Conservation (phyloP, 2,888 invertebrate genomes). For the Polydrusus pterygomalis region DNA sequence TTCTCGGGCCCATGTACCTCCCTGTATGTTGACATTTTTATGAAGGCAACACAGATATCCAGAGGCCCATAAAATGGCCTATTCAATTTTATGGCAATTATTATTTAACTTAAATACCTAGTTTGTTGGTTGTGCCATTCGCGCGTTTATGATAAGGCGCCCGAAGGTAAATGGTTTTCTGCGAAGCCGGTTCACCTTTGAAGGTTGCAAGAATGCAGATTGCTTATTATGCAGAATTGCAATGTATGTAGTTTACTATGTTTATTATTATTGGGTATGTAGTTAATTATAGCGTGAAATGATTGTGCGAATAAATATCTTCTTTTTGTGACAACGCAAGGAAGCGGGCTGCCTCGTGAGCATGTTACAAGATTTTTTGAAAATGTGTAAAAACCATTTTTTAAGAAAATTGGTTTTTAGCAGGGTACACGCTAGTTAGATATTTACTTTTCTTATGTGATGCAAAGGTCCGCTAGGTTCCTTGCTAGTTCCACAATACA, state of each 20-base stretch:
- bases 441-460: too few species aligned
- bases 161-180: constrained; percentile 18
- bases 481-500: too few species aligned
- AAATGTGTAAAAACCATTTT: neutral
- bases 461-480: too few species aligned
- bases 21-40: neutral
- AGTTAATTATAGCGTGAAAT: constrained; percentile 23
- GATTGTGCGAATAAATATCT: constrained; percentile 31
- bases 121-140: neutral
- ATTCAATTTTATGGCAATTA: neutral
- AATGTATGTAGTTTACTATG: constrained; percentile 38
- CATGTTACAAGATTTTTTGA: neutral
- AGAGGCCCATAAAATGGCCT: neutral
- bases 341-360: neutral
- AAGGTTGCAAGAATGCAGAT: constrained; percentile 47
- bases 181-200: constrained; percentile 50
- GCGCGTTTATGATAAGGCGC: constrained; percentile 6
- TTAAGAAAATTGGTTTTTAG: too few species aligned
- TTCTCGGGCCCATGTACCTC: too few species aligned
- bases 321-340: constrained; percentile 6
- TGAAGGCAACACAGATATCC: neutral
- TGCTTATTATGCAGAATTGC: constrained; percentile 38
- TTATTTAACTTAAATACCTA: constrained; percentile 6
- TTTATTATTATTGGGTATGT: constrained; percentile 14
- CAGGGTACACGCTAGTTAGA: too few species aligned